These are phyloP conservation scores for Caenorhabditis remanei DNA, from an alignment of 1,140 invertebrate species.

Conservation along the genomic window DNA sequence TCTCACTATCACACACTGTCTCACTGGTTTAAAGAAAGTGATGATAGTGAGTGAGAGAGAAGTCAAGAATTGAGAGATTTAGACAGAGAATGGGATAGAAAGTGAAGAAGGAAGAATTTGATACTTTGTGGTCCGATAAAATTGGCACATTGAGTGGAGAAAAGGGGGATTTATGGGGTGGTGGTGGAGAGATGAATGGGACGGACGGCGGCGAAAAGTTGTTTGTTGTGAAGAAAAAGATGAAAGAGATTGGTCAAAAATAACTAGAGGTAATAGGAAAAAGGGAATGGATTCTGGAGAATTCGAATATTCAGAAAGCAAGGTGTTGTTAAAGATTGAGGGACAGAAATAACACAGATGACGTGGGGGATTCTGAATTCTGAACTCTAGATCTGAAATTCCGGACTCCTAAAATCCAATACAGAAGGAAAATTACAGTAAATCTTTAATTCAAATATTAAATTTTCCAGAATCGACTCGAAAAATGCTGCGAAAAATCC, in stretches of 20 bases:
- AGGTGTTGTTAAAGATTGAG: not conserved
- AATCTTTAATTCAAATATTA: not conserved
- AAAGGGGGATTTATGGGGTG: conserved; percentile 40
- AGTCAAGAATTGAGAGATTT: conserved; percentile 42
- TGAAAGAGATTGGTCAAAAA: not conserved
- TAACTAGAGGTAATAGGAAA: conserved; percentile 38
- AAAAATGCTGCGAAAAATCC: conserved; percentile 42
- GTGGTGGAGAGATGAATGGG: not conserved
- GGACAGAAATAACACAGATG: too few relatives aligned
- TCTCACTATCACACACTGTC: conserved; percentile 19
- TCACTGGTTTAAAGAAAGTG: conserved; percentile 13
- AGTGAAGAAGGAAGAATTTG: conserved; percentile 12
- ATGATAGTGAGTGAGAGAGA: not conserved
- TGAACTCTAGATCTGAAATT: too few relatives aligned
- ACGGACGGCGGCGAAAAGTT: conserved; percentile 12
- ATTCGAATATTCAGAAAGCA: not conserved
- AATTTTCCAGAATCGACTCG: conserved; percentile 27
- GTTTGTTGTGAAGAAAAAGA: conserved; percentile 12
- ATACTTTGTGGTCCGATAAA: conserved; percentile 54
- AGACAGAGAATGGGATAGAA: conserved; percentile 45
- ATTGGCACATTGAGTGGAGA: conserved; percentile 36
- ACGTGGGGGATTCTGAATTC: too few relatives aligned
- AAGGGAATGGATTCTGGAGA: not conserved
- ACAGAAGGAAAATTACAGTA: too few relatives aligned
- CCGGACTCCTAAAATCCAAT: too few relatives aligned